Evolutionary conservation across 1,140 invertebrate genomes (phyloP).

Genomic region (Whitmania pigra): DNA sequence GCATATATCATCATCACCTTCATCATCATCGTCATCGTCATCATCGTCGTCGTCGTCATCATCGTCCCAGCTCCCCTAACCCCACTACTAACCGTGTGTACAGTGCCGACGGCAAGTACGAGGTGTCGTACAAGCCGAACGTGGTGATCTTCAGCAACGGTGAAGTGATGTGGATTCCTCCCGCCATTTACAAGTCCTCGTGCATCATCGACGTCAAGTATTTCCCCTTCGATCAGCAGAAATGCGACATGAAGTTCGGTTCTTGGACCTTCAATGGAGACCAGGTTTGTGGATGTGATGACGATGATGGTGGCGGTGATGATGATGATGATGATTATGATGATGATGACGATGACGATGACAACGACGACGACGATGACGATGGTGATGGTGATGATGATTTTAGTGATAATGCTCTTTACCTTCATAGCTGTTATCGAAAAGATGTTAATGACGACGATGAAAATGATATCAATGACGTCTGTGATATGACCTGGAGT

Average conservation of each 20-base stretch:
- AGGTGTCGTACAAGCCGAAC: conserved; percentile 56
- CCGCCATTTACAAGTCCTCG: conserved; percentile 95
- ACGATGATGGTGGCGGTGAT: background rate
- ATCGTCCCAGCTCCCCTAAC: background rate
- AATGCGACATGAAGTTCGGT: conserved; percentile 85
- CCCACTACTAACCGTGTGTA: conserved; percentile 27
- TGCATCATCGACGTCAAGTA: conserved; percentile 92
- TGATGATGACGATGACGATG: background rate
- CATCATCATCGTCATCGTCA: conserved; percentile 14
- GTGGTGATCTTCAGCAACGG: conserved; percentile 77
- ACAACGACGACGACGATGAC: background rate
- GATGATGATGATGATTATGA: background rate
- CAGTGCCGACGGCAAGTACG: conserved; percentile 70
- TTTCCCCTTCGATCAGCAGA: conserved; percentile 91
- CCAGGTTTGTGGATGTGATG: conserved; percentile 53
- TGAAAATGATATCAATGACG: background rate
- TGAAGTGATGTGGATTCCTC: conserved; percentile 89
- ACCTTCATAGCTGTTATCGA: background rate
- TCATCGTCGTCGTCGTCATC: conserved; percentile 12
- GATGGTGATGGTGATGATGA: background rate
- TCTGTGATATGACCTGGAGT: background rate
- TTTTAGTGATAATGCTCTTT: background rate
- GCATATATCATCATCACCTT: conserved; percentile 19
- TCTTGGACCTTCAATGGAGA: conserved; percentile 96
- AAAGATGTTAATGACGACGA: background rate